Base-by-base conservation (phyloP, 2,888 invertebrate species). In the Dolomedes plantarius region DNA sequence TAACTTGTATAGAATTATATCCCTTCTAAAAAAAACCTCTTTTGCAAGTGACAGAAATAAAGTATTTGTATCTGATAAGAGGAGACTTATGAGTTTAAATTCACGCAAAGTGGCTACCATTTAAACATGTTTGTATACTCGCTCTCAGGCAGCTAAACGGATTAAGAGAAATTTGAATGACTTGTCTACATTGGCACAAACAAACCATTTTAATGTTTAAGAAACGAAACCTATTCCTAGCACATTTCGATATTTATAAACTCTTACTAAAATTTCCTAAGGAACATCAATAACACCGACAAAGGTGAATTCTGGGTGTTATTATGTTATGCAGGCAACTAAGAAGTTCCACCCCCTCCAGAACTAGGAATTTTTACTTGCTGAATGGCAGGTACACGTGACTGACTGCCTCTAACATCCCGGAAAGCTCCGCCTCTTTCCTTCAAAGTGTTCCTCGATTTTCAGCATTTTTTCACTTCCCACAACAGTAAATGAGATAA, bases 241-340 rank as follows among this genome's bases (percentile, higher is more conserved):
- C 46, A 13, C 41, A 46, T 46, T 46, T 46, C 46, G 41, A 16
- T 46, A 46, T 46, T 46, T 46, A 46, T 46, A 46, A 46, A 46
- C 41, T 41, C 41, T 11, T 46, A 46, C 41, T 46, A 46, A 46
- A 46, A 46, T 46, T 46, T 46, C 41, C 46, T 2, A 46, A 2
- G 6, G 41, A 1, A 1, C 16, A 46, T 46, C 41, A 9, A 46
- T 46, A 2, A 46, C 41, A 11, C 13, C 16, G 9, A 11, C 41
- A 11, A 46, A 46, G 2, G 46, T 46, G 16, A 46, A n/a, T 16
- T 16, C 16, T 46, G 16, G 41, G 41, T 46, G n/a, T 16, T 46
- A 46, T 46, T 16, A 46, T 46, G 9, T 46, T 46, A 16, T 46
- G 41, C 41, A 46, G 36, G 9, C 36, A 9, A 3, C 9, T 36